These are phyloP conservation scores for Lissonota sp. DNA, from an alignment of 2,888 invertebrate species.

Conservation along the genomic window DNA sequence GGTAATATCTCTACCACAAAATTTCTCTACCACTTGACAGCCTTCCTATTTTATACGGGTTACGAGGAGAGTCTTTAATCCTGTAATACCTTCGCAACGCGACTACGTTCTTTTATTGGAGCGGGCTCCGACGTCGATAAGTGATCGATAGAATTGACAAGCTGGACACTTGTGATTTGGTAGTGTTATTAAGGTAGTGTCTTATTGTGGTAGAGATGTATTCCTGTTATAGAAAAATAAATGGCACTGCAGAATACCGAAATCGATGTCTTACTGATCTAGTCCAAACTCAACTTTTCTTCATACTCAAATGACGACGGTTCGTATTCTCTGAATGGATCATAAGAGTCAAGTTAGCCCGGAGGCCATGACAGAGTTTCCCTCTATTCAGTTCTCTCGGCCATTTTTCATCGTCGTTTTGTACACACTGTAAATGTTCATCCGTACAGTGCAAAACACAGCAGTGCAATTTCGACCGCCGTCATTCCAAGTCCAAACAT, in stretches of 20 bases:
- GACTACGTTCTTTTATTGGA: too few relatives aligned
- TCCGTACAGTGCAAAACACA: conserved; percentile 24
- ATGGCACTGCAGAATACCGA: background rate
- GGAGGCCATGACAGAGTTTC: conserved; percentile 35
- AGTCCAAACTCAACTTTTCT: background rate
- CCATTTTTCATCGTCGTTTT: conserved; percentile 56
- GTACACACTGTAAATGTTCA: background rate
- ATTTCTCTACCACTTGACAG: too few relatives aligned
- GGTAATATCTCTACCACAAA: too few relatives aligned
- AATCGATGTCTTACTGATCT: background rate
- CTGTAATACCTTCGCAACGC: too few relatives aligned
- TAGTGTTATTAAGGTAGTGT: too few relatives aligned
- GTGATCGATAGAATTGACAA: too few relatives aligned
- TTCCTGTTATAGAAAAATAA: too few relatives aligned
- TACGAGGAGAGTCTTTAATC: too few relatives aligned
- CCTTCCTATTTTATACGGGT: too few relatives aligned
- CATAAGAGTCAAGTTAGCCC: conserved; percentile 51
- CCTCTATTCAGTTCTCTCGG: conserved; percentile 50
- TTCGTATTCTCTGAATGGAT: conserved; percentile 42
- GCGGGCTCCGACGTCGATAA: too few relatives aligned
- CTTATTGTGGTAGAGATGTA: too few relatives aligned
- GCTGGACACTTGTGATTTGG: too few relatives aligned
- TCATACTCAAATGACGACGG: conserved; percentile 2
- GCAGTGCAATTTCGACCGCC: conserved; percentile 79
- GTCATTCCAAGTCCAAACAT: conserved; percentile 83